A percentile compares a stretch with the other conserved stretches of the same genome.
Conservation (phyloP, 2,888 invertebrate genomes). For the Agonopterix heracliana region DNA sequence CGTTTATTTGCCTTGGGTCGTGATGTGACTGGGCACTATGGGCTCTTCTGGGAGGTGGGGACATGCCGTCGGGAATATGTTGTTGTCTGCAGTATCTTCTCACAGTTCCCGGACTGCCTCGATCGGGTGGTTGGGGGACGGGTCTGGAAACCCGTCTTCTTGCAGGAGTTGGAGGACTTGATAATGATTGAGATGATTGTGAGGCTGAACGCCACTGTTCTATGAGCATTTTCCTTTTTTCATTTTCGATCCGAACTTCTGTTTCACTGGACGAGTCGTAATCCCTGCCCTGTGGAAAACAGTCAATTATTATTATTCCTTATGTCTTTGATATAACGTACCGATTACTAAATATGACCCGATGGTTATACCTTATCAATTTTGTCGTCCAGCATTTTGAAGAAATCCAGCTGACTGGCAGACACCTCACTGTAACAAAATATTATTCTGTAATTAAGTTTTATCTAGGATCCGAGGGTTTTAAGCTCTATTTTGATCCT, state of each 20-base stretch:
- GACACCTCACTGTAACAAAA: slow-evolving; percentile 85
- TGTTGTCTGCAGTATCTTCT: slow-evolving; percentile 53
- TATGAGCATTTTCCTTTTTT: slow-evolving; percentile 80
- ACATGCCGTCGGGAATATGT: slow-evolving; percentile 58
- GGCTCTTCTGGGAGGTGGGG: slow-evolving; percentile 56
- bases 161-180: slow-evolving; percentile 58
- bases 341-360: background rate
- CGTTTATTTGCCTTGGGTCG: slow-evolving; percentile 51
- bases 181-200: slow-evolving; percentile 57
- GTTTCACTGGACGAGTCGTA: slow-evolving; percentile 87
- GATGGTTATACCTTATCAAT: slow-evolving; percentile 85
- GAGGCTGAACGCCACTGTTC: slow-evolving; percentile 88
- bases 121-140: slow-evolving; percentile 52
- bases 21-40: slow-evolving; percentile 57
- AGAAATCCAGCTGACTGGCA: slow-evolving; percentile 93
- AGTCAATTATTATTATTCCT: background rate
- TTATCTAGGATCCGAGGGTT: too few relatives aligned
- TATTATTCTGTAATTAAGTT: background rate
- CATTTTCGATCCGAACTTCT: slow-evolving; percentile 81
- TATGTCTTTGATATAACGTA: background rate
- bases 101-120: slow-evolving; percentile 52
- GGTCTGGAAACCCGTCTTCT: slow-evolving; percentile 48
- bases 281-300: slow-evolving; percentile 81
- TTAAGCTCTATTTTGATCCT: too few relatives aligned
- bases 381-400: slow-evolving; percentile 94